A percentile compares a stretch with the other conserved stretches of the same genome.
phyloP scores from a whole-genome alignment of 2,888 invertebrate species.

The Cactoblastis cactorum region DNA sequence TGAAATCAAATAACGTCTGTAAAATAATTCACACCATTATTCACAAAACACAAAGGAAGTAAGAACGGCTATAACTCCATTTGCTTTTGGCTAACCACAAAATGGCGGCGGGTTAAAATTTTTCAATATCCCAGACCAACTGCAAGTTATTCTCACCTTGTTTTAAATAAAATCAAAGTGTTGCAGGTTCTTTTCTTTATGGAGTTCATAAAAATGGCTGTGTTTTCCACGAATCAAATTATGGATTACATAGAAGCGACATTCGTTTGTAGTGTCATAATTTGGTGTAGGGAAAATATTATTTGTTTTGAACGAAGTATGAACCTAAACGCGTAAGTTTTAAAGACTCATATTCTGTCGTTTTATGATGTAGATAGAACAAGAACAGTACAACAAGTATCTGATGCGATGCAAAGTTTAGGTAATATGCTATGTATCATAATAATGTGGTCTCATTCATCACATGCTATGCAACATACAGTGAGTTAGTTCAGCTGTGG shows the following conservation, averaged over 20 bases:
- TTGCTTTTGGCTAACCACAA: constrained; percentile 5
- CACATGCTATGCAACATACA: too few relatives aligned
- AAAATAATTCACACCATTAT: neutral
- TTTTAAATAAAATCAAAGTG: constrained; percentile 49
- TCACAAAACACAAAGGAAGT: neutral
- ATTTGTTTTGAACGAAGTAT: too few relatives aligned
- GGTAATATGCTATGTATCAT: too few relatives aligned
- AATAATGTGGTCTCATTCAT: too few relatives aligned
- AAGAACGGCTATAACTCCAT: neutral
- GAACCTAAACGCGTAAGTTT: too few relatives aligned
- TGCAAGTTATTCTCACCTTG: constrained; percentile 38
- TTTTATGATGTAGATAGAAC: too few relatives aligned
- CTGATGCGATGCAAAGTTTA: too few relatives aligned
- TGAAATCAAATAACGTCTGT: neutral
- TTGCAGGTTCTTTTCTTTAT: constrained; percentile 37
- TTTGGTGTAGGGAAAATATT: too few relatives aligned
- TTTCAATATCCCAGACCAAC: constrained; percentile 42
- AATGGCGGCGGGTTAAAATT: constrained; percentile 32
- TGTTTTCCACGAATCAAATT: constrained; percentile 17
- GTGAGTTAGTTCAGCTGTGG: too few relatives aligned
- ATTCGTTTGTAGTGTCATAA: neutral
- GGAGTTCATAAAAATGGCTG: constrained; percentile 38
- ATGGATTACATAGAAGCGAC: neutral
- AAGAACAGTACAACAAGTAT: too few relatives aligned
- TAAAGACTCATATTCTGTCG: too few relatives aligned